phyloP scores from a whole-genome alignment of 2,888 invertebrate genomes.

The Artemia sinica region DNA sequence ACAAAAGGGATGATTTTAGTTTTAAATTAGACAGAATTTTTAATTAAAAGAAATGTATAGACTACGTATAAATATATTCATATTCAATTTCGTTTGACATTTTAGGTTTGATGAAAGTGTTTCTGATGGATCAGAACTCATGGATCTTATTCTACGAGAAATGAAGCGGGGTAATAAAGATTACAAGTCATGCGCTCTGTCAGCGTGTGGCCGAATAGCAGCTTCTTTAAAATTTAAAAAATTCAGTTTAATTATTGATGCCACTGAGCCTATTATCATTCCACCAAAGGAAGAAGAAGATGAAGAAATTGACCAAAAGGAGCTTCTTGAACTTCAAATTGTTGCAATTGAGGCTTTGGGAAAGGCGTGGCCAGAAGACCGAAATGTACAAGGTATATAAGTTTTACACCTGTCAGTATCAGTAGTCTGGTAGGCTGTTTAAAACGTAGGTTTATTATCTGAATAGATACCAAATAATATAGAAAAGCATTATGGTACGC shows the following conservation, averaged over 20 bases:
- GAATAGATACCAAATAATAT: too few species aligned
- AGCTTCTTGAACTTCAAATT: slow-evolving; percentile 4
- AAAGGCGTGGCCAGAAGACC: slow-evolving; percentile 9
- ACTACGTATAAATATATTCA: too few species aligned
- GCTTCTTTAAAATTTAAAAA: neutral
- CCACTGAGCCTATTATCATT: neutral
- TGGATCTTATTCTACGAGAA: slow-evolving; percentile 9
- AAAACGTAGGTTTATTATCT: too few species aligned
- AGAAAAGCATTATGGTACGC: too few species aligned
- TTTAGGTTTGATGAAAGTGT: neutral
- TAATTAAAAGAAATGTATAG: too few species aligned
- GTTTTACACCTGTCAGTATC: too few species aligned
- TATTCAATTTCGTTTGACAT: too few species aligned
- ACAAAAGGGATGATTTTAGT: too few species aligned
- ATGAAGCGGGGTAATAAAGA: neutral
- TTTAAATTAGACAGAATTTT: too few species aligned
- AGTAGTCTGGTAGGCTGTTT: too few species aligned
- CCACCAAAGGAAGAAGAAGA: neutral
- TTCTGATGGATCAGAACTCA: neutral
- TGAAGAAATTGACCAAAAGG: neutral
- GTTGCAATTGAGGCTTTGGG: slow-evolving; percentile 10
- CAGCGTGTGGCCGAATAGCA: slow-evolving; percentile 8
- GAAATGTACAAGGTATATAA: too few species aligned
- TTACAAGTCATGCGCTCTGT: neutral
- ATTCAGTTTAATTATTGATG: neutral